Percentiles rank a stretch among this genome's conserved stretches.
These are phyloP conservation scores for Azemiops feae DNA, from an alignment of 2,113 vertebrate genomes.

Conservation along the genomic window DNA sequence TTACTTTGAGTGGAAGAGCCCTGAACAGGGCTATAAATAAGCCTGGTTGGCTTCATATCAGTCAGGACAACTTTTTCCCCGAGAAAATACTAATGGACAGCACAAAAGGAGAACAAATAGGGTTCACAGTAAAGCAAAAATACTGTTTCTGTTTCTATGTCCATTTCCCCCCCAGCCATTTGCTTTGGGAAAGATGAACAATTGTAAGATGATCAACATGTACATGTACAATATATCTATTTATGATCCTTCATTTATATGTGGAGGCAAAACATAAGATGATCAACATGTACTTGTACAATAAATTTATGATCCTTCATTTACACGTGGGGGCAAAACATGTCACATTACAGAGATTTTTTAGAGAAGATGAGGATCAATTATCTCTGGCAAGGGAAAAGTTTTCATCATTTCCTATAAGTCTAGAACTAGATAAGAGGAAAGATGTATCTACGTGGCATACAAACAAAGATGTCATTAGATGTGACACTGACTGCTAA, in stretches of 20 bases:
- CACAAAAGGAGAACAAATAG: not conserved
- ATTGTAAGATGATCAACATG: not conserved
- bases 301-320: not conserved
- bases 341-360: not conserved
- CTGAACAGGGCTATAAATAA: not conserved
- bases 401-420: not conserved
- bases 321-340: not conserved
- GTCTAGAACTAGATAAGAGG: not conserved
- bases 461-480: not conserved
- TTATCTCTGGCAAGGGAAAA: not conserved
- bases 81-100: not conserved
- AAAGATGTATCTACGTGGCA: not conserved
- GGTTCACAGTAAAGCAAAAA: not conserved
- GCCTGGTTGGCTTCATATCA: not conserved
- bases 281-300: too few species aligned
- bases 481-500: not conserved
- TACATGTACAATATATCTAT: not conserved
- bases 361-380: not conserved
- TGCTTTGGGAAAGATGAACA: not conserved
- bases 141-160: not conserved
- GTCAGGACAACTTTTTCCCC: not conserved
- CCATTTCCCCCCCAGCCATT: not conserved
- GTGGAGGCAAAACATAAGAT: not conserved
- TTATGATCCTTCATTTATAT: not conserved
- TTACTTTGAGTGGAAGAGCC: not conserved